Base-by-base conservation (phyloP, 2,888 invertebrate species). In the Ophion obscuratus region DNA sequence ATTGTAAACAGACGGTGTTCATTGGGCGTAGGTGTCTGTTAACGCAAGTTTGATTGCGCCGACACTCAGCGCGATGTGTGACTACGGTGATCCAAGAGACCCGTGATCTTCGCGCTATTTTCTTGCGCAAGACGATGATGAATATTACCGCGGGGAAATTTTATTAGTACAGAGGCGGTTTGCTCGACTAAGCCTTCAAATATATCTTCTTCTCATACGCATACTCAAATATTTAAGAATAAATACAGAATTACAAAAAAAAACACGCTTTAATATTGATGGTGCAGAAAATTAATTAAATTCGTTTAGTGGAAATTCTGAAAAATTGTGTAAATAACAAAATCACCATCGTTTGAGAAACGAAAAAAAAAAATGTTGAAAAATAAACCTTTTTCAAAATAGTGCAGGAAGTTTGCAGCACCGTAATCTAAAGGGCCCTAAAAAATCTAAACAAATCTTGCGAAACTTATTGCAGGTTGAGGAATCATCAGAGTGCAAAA, bases 31-130 rank as follows among this genome's bases (percentile, higher is more conserved):
- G 81, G 81, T 64, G 81, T 61, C 40, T 47, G 40, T 53, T 59
- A 77, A 77, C 71, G 77, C 53, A 59, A 47, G 64, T 73, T 73
- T 73, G 64, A 83, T 78, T 73, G 66, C 71, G 57, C 44, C 44
- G 71, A 77, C 82, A 77, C 62, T 77, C 40, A 40, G 31, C 81
- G 62, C 62, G 53, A 59, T 59, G 68, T 44, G 61, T 75, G 66
- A 67, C 59, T 59, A 74, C 59, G 53, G 14, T 53, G 53, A 53
- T 53, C 53, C 53, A 14, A 53, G 53, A 53, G 53, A 14, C 17
- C 53, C 53, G 53, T 31, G 31, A 10, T 64, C 36, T 76, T 61
- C 11, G 11, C 53, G 47, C 47, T 14, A 47, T n/a, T 44, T 76
- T 64, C 27, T 17, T 64, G 64, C 64, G 53, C 14, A 53, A 53